Base-by-base conservation (phyloP, 2,113 vertebrate species). In the Oncorhynchus masou region DNA sequence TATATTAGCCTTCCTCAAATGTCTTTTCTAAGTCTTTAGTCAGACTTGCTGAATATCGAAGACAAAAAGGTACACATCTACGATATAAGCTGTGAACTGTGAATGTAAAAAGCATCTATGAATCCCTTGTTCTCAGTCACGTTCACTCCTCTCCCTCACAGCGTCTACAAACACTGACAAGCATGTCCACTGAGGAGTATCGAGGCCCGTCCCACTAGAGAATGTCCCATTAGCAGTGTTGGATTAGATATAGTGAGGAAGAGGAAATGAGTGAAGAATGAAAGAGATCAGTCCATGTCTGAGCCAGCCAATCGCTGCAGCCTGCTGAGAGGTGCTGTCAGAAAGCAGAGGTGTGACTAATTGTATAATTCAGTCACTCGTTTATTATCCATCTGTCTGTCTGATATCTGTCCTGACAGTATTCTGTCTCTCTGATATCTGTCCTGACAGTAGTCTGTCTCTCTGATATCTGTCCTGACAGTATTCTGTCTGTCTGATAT, bases 351-450 rank as follows among this genome's bases (percentile, higher is more conserved):
- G 84, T 51, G 60, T 74, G 64, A 82, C 64, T 77, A 49, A 79
- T 78, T 86, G 75, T 16, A 81, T 68, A 15, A 74, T 68, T 86
- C 87, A 88, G 62, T 83, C 88, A 88, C 57, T 87, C 74, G 64
- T 81, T 85, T 71, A 87, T 25, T 78, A 68, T 48, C 90, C 86
- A 39, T 87, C 81, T 91, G 88, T 77, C 77, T 31, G 5, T 31
- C 31, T 31, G 29, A 29, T 29, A 29, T 29, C 27, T 29, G 27
- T 29, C 27, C 27, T 29, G 0, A 29, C 27, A 29, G 27, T 29
- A 29, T 0, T 29, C 27, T 29, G 27, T 29, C 27, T 29, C 27
- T 29, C 27, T 29, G 27, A 31, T 31, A 31, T 31, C 29, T 31
- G 29, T 31, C 5, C 29, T 31, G 1, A 31, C 29, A 31, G 29